Percentiles rank a stretch among this genome's conserved stretches.
phyloP scores from a whole-genome alignment of 2,113 vertebrate species.

The Psittacara wagleri region DNA sequence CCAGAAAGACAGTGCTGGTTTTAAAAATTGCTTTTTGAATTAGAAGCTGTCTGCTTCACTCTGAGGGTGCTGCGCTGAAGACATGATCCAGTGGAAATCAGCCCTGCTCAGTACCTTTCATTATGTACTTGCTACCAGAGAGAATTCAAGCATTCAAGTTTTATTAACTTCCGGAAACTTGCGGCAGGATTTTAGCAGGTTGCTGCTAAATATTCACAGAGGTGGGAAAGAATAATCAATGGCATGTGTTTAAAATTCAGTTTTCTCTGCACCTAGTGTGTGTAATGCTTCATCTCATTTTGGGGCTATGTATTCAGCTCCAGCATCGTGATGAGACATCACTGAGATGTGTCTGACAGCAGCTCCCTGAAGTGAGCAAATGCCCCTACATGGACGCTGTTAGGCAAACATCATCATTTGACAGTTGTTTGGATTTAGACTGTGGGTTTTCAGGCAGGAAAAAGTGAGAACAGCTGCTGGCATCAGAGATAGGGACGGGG shows the following conservation, averaged over 20 bases:
- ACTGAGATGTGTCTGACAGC: background rate
- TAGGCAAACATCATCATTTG: background rate
- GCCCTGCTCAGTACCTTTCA: background rate
- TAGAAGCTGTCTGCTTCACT: background rate
- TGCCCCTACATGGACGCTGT: background rate
- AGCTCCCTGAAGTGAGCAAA: background rate
- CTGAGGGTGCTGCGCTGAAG: background rate
- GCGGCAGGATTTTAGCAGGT: background rate
- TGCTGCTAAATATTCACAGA: background rate
- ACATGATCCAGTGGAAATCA: background rate
- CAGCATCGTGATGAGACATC: background rate
- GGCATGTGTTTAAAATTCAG: background rate
- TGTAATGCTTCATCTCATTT: background rate
- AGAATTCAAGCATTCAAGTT: background rate
- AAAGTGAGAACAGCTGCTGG: background rate
- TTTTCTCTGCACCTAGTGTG: background rate
- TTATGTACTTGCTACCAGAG: background rate
- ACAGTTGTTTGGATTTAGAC: background rate
- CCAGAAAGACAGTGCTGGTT: background rate
- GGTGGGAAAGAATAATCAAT: background rate
- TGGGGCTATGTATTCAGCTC: background rate
- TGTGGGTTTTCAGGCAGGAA: background rate
- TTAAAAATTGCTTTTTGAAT: slow-evolving; percentile 1
- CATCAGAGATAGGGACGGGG: background rate
- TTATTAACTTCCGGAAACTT: background rate